Evolutionary conservation across 2,113 vertebrate species (phyloP).

Genomic region (Crotalus helleri): DNA sequence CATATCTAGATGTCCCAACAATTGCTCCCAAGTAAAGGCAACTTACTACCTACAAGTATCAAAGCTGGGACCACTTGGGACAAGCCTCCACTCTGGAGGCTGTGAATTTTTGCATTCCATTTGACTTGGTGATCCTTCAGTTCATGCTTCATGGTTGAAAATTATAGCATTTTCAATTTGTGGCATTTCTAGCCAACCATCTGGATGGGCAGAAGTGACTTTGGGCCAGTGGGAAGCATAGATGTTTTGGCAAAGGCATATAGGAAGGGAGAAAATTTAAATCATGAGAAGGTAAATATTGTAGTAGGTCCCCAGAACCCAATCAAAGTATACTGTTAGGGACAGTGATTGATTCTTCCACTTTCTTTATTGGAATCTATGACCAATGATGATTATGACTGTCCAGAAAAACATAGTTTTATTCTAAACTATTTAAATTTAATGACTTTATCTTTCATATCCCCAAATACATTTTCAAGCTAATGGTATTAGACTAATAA

Average conservation of each 20-base stretch:
- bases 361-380: not conserved
- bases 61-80: not conserved
- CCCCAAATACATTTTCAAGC: not conserved
- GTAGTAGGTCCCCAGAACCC: not conserved
- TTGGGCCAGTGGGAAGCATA: not conserved
- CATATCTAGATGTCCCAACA: not conserved
- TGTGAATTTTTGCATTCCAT: not conserved
- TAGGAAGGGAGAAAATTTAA: not conserved
- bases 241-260: not conserved
- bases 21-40: not conserved
- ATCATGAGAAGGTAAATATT: not conserved
- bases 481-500: not conserved
- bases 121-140: not conserved
- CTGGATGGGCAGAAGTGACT: not conserved
- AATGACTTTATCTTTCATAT: not conserved
- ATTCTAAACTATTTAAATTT: not conserved
- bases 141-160: not conserved
- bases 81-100: not conserved
- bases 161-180: not conserved
- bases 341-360: not conserved
- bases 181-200: not conserved
- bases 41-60: not conserved
- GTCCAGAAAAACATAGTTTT: not conserved
- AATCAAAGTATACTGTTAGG: not conserved
- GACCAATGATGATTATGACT: not conserved